Percentiles rank a stretch among this genome's conserved stretches.
phyloP scores from a whole-genome alignment of 2,113 vertebrate species.

The Hippocampus zosterae region DNA sequence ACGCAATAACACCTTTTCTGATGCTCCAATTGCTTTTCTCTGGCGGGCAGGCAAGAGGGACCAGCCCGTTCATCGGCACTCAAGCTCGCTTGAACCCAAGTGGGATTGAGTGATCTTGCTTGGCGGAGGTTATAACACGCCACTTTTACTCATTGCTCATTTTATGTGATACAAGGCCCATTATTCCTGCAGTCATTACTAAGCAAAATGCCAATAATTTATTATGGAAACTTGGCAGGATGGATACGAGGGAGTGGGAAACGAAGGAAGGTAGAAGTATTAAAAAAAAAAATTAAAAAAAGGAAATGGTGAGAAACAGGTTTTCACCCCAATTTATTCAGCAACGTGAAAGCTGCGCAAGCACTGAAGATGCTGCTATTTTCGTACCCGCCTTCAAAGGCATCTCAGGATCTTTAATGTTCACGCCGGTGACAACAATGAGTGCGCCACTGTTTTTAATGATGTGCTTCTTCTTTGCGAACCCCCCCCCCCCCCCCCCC shows the following conservation, averaged over 20 bases:
- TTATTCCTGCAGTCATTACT: slow-evolving; percentile 61
- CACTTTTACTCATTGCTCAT: slow-evolving; percentile 54
- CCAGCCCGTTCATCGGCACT: too few relatives aligned
- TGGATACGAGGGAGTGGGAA: slow-evolving; percentile 6
- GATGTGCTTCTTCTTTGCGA: slow-evolving; percentile 24
- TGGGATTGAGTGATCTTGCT: slow-evolving; percentile 26
- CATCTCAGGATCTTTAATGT: slow-evolving; percentile 13
- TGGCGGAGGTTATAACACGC: slow-evolving; percentile 39
- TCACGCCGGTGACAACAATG: slow-evolving; percentile 8
- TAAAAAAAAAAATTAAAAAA: background rate
- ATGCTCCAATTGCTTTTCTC: too few relatives aligned
- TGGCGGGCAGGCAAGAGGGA: too few relatives aligned
- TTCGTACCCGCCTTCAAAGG: background rate
- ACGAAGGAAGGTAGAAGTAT: background rate
- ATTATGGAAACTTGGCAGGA: slow-evolving; percentile 41
- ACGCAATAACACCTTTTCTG: too few relatives aligned
- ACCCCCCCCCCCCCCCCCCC: background rate
- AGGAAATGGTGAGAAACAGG: background rate
- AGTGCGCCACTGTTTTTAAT: slow-evolving; percentile 24
- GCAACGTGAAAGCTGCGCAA: background rate
- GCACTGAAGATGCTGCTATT: background rate
- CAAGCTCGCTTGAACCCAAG: background rate
- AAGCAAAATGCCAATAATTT: slow-evolving; percentile 64
- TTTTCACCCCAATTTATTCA: background rate
- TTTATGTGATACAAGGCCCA: slow-evolving; percentile 37